Evolutionary conservation across 2,888 invertebrate species (phyloP).

Genomic region (Spicauda simplicius): DNA sequence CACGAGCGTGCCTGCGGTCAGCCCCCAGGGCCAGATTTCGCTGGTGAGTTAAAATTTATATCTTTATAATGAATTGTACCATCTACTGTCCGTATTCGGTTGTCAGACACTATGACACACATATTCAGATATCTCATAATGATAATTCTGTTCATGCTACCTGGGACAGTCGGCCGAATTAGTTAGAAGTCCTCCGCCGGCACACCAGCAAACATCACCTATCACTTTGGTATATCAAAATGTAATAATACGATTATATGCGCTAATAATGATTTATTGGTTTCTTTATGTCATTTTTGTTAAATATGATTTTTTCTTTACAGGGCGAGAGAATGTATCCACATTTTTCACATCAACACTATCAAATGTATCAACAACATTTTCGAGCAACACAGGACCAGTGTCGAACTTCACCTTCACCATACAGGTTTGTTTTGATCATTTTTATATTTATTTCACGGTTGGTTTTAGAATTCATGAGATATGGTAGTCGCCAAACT

Average conservation of each 20-base stretch:
- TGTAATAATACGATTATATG: constrained; percentile 52
- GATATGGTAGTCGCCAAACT: too few species aligned
- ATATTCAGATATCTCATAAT: constrained; percentile 39
- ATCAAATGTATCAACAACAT: constrained; percentile 81
- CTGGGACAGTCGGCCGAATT: constrained; percentile 86
- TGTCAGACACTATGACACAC: constrained; percentile 7
- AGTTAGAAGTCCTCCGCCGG: constrained; percentile 92
- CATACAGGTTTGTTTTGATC: constrained; percentile 61
- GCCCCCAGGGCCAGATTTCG: constrained; percentile 84
- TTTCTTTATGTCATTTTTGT: neutral
- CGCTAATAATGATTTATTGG: neutral
- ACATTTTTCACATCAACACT: constrained; percentile 81
- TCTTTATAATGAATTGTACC: neutral
- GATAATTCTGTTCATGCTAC: constrained; percentile 65
- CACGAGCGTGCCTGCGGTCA: constrained; percentile 85
- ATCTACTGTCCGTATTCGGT: neutral
- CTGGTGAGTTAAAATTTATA: constrained; percentile 86
- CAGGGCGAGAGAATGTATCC: constrained; percentile 79
- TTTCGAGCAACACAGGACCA: constrained; percentile 81
- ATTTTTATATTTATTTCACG: neutral
- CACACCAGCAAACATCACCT: constrained; percentile 92
- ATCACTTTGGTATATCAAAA: constrained; percentile 87
- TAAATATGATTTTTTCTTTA: constrained; percentile 42
- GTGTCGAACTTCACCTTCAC: constrained; percentile 67
- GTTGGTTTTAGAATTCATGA: neutral